These are phyloP conservation scores for Onychomys leucogaster DNA, from an alignment of 2,797 vertebrate genomes.

Conservation along the genomic window DNA sequence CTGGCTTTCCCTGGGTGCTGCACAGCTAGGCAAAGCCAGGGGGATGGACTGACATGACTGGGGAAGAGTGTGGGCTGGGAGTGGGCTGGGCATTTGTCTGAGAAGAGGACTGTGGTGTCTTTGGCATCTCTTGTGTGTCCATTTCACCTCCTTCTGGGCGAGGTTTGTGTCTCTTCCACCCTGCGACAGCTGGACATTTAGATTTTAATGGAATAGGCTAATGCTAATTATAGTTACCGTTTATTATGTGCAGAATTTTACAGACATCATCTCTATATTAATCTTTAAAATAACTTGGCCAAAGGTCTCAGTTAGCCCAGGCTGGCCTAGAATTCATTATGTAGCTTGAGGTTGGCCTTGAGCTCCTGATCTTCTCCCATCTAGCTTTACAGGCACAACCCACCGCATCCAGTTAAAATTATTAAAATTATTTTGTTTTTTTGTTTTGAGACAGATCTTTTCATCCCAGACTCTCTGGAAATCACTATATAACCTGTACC, in stretches of 20 bases:
- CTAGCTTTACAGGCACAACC: neutral
- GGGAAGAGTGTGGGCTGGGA: neutral
- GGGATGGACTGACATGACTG: neutral
- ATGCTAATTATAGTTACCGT: neutral
- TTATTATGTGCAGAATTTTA: neutral
- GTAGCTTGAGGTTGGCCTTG: neutral
- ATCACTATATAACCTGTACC: neutral
- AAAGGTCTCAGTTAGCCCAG: neutral
- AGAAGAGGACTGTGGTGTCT: neutral
- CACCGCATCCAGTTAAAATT: neutral
- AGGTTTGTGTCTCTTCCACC: neutral
- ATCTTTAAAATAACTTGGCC: neutral
- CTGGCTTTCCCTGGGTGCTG: constrained; percentile 64
- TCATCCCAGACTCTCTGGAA: neutral
- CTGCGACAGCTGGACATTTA: neutral
- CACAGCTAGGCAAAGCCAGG: neutral
- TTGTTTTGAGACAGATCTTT: neutral
- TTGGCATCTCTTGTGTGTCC: too few species aligned
- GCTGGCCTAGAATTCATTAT: neutral
- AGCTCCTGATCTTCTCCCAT: neutral
- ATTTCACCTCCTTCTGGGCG: neutral
- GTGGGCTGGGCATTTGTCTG: neutral
- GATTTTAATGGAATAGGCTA: constrained; percentile 24
- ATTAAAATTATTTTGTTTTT: neutral
- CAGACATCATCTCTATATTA: neutral